Evolutionary conservation across 2,888 invertebrate species (phyloP).

Genomic region (Saturnia pavonia): DNA sequence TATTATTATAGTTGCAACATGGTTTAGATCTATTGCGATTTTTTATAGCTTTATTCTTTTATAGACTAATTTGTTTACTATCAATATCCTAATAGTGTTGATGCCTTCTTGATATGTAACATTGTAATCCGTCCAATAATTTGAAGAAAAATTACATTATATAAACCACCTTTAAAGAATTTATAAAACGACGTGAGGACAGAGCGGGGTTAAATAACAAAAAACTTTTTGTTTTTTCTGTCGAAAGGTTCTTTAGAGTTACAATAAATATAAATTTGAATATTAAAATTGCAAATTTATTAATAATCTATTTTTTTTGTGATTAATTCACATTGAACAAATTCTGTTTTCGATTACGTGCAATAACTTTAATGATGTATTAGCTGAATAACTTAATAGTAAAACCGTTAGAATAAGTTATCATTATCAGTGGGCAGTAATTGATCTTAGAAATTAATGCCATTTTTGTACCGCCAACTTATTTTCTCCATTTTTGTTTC

Average conservation of each 20-base stretch:
- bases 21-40: too few species aligned
- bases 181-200: neutral
- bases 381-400: too few species aligned
- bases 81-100: too few species aligned
- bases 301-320: neutral
- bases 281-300: neutral
- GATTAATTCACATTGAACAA: neutral
- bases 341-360: neutral
- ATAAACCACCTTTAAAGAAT: neutral
- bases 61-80: too few species aligned
- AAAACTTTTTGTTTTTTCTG: neutral
- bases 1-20: too few species aligned
- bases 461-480: neutral
- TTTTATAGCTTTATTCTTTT: too few species aligned
- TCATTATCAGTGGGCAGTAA: neutral
- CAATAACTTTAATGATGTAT: neutral
- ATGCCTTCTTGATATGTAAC: too few species aligned
- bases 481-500: constrained; percentile 34
- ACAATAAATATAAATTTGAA: neutral
- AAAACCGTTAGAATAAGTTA: too few species aligned
- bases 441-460: neutral
- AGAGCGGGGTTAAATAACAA: neutral
- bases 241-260: neutral
- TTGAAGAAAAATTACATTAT: too few species aligned
- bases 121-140: too few species aligned